A percentile compares a stretch with the other conserved stretches of the same genome.
These are phyloP conservation scores for Denticeps clupeoides DNA, from an alignment of 2,797 vertebrate species.

Conservation along the genomic window DNA sequence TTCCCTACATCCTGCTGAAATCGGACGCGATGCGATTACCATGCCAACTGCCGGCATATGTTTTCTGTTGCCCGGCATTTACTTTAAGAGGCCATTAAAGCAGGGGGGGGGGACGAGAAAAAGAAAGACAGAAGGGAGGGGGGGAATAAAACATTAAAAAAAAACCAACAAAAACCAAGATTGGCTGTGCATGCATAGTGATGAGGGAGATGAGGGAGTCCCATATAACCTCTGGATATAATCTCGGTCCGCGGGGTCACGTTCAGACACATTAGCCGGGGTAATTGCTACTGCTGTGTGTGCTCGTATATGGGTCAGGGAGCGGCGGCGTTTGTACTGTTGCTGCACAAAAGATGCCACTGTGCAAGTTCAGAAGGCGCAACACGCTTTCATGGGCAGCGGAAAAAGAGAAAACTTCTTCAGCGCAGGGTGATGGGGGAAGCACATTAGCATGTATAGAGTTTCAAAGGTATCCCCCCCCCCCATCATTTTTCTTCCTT, in stretches of 20 bases:
- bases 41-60: conserved; percentile 54
- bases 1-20: conserved; percentile 40
- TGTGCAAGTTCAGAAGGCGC: too few species aligned
- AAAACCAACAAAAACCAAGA: conserved; percentile 39
- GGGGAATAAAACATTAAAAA: conserved; percentile 26
- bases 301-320: conserved; percentile 10
- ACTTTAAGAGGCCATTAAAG: conserved; percentile 31
- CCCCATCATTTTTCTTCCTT: neutral
- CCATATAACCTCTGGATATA: conserved; percentile 32
- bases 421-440: too few species aligned
- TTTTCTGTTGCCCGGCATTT: conserved; percentile 49
- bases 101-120: conserved; percentile 10
- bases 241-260: conserved; percentile 43
- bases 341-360: too few species aligned
- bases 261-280: conserved; percentile 36
- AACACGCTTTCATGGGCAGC: too few species aligned
- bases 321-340: conserved; percentile 5
- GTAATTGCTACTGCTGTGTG: conserved; percentile 23
- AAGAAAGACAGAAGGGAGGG: conserved; percentile 24
- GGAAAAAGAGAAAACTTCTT: conserved; percentile 19
- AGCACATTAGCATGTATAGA: conserved; percentile 38
- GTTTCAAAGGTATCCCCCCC: conserved; percentile 42
- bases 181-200: conserved; percentile 22
- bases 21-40: conserved; percentile 46
- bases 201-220: conserved; percentile 16